Base-by-base conservation (phyloP, 1,140 invertebrate genomes). In the Batillaria attramentaria region DNA sequence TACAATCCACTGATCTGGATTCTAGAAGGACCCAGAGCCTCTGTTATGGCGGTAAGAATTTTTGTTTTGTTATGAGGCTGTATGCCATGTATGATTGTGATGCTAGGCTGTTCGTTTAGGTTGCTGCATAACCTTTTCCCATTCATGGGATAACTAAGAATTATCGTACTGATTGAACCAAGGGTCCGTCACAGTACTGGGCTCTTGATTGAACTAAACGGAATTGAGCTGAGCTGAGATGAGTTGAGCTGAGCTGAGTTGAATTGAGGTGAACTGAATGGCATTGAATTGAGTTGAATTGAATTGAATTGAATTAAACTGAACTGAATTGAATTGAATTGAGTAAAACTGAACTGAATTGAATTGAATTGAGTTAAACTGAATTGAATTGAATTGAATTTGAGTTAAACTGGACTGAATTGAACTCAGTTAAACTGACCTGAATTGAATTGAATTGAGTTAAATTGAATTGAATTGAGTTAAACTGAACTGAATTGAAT, bases 1-100 rank as follows among this genome's bases (percentile, higher is more conserved):
- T 93, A 96, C 72, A 93, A 94, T 4, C 90, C 92, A 0, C 95
- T 95, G 84, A 97, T 95, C 88, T 97, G 96, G 96, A 97, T 97
- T 73, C 90, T 97, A 35, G 95, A 97, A 91, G 96, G 95, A 54
- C 96, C 96, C 0, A 91, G 96, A 75, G 92, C 95, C 37, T 93
- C 93, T 0, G 93, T 97, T 5, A 94, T 97, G 85, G 88, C 95
- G 90, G 95, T 95, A 92, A 74, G 33, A 16, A 54, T 54, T 54
- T 54, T 54, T 54, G 16, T n/a, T 16, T 54, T 54, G 16, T n/a
- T 16, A n/a, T n/a, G n/a, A n/a, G n/a, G n/a, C n/a, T n/a, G n/a
- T n/a, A n/a, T n/a, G n/a, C n/a, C n/a, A n/a, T n/a, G n/a, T n/a
- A n/a, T n/a, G n/a, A n/a, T n/a, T 54, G 50, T 16, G 16, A 54